Percentiles rank a stretch among this genome's conserved stretches.
Conservation (phyloP, 2,797 vertebrate species). For the Myotis planiceps region DNA sequence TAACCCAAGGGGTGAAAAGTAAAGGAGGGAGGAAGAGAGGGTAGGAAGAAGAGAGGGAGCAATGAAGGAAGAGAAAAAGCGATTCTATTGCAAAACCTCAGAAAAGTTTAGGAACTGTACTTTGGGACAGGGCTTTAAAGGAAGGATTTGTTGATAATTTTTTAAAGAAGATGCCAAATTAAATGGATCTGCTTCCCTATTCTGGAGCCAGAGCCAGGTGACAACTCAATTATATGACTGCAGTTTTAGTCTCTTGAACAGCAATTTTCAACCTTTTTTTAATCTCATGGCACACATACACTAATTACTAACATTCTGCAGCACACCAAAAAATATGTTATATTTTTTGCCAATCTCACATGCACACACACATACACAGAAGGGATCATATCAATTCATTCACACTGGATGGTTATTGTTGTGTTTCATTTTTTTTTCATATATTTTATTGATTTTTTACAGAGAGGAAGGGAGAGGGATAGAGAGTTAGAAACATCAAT, state of each 20-base stretch:
- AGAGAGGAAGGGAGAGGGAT: too few species aligned
- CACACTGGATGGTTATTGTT: neutral
- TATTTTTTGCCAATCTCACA: neutral
- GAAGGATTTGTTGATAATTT: neutral
- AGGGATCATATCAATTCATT: neutral
- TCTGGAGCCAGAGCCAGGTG: neutral
- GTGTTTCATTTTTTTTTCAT: conserved; percentile 39
- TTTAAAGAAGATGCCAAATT: neutral
- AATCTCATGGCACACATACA: neutral
- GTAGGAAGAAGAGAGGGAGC: too few species aligned
- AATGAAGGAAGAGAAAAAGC: neutral
- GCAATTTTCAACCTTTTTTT: neutral
- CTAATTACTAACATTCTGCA: neutral
- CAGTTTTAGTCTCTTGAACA: neutral
- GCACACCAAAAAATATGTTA: neutral
- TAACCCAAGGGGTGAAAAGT: neutral
- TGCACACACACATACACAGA: neutral
- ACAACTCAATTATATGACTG: neutral
- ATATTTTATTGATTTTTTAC: too few species aligned
- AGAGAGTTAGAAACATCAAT: too few species aligned
- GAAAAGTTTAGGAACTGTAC: neutral
- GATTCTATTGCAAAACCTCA: neutral
- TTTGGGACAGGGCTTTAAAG: neutral
- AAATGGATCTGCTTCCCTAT: neutral
- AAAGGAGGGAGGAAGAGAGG: neutral